Conservation (phyloP, 2,113 vertebrate genomes). For the Hassar affinis region DNA sequence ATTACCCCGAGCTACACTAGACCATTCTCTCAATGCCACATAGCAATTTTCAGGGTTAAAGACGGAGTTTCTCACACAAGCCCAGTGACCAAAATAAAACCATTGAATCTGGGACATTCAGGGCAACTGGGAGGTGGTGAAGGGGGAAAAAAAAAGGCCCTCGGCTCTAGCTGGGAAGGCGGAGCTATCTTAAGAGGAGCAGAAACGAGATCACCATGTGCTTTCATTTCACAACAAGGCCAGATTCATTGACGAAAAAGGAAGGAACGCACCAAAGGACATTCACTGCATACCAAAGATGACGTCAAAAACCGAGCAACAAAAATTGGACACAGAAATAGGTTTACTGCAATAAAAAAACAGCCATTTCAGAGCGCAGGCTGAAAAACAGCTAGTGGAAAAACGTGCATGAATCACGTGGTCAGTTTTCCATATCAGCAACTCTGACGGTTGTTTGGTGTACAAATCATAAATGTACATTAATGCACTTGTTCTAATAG, state of each 20-base stretch:
- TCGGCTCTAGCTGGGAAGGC: conserved; percentile 36
- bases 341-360: not conserved
- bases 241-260: conserved; percentile 30
- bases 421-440: no score
- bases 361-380: not conserved
- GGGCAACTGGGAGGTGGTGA: conserved; percentile 41
- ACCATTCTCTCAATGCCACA: not conserved
- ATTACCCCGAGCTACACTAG: not conserved
- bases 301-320: not conserved
- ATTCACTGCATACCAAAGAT: not conserved
- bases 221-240: conserved; percentile 32
- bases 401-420: not conserved
- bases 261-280: not conserved
- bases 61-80: conserved; percentile 33
- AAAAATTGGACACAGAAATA: not conserved
- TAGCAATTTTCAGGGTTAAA: not conserved
- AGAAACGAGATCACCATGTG: conserved; percentile 31
- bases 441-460: not conserved
- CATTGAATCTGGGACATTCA: conserved; percentile 56
- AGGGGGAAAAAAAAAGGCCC: not conserved
- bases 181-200: conserved; percentile 41
- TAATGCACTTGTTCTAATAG: not conserved
- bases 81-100: conserved; percentile 48
- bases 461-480: not conserved
- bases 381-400: not conserved